Evolutionary conservation across 2,888 invertebrate genomes (phyloP), one percentile per base, ranked within the genome.

Genomic region (Philereme vetulata): DNA sequence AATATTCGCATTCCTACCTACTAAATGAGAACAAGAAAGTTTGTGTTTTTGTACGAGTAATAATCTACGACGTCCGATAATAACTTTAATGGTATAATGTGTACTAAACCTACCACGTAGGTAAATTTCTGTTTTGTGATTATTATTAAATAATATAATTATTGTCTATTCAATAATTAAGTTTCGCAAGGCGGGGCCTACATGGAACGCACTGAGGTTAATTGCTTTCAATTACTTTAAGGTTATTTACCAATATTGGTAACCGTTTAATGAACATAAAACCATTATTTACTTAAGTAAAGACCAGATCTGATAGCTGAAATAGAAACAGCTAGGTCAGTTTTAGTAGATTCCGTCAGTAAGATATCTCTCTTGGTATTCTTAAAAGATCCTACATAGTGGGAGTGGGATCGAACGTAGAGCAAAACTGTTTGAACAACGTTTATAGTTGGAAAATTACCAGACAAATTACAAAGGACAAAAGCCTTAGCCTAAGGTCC

Each of bases 171-270:
- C 9, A 49, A 38, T 34, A 53, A 51, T 60, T 38, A 55, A 51
- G 46, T 38, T 55, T 47, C 2, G 9, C 21, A 35, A 54, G 53
- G 59, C 53, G 34, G 43, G 38, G 10, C 36, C 33, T 45, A 55
- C 45, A 55, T 11, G 47, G 46, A n/a, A 36, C 36, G 55, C 43
- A 46, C 60, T 50, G 48, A 44, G 55, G 60, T 60, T 55, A 55
- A 60, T 60, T 55, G 47, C 38, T 51, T 55, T 55, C 55, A 55
- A 60, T 60, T 60, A 60, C 54, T 36, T 60, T 50, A 53, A 49
- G 50, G 59, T 50, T 54, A 33, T 45, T 50, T 51, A 60, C 45
- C 45, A 53, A 51, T 55, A 60, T 43, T 43, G 21, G 53, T 60
- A 51, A 51, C 38, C 46, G 51, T 47, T 60, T 40, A 47, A 45